Base-by-base conservation (phyloP, 2,113 vertebrate genomes). In the Murina feae region DNA sequence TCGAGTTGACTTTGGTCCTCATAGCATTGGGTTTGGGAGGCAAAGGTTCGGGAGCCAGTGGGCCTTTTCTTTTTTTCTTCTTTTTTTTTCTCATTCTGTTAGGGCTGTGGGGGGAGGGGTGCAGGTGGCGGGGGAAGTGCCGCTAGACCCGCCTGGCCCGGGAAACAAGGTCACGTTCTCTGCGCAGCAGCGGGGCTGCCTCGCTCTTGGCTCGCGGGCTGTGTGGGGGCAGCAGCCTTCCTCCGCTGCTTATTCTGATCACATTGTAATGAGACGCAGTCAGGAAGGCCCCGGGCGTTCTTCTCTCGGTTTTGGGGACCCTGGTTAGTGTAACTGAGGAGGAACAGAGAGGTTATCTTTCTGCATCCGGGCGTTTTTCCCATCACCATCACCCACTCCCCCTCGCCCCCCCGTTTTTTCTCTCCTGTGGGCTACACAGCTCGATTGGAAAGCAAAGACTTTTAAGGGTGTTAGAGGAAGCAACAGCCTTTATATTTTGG, bases 81-180 rank as follows among this genome's bases (percentile, higher is more conserved):
- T 69, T 37, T 37, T 8, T 71, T 39, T 23, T 10, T 69, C 10
- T 3, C 23, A 6, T 72, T 79, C 4, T 25, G 0, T 23, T 25
- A 66, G 20, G 35, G 37, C 74, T 55, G 42, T 65, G 30, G 42
- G 42, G 0, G 10, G 14, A 7, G 35, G 30, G 13, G 69, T 0
- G n/a, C 23, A 25, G 9, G 25, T 5, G 58, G 28, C 14, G 16
- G 1, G 25, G 23, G 44, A 13, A 10, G 13, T 17, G 25, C 18
- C 49, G 6, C 89, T 0, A 8, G 49, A 63, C 74, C 1, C 44
- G 17, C 37, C 37, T n/a, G 91, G 89, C 82, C 91, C 37, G 23
- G 66, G 95, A 97, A 96, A 97, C 98, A 97, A 98, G 97, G 97
- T 98, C 97, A 94, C 53, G 35, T 89, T 97, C 83, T 85, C 55